These are phyloP conservation scores for Parazoanthus darwini DNA, from an alignment of 92 coral and sea anemone genomes.

Conservation along the genomic window DNA sequence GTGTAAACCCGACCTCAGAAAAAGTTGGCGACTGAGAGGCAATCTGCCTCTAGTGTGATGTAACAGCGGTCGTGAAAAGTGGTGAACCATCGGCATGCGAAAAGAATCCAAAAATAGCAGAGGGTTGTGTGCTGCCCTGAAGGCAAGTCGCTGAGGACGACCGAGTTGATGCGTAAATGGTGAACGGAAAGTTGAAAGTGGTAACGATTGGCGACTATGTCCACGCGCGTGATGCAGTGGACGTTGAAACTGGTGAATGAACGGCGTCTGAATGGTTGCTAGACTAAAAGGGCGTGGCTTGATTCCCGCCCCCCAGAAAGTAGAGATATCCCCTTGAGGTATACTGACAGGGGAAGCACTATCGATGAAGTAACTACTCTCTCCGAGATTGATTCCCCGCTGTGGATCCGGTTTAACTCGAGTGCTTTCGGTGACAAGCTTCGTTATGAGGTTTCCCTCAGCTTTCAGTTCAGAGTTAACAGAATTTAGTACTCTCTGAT, in stretches of 20 bases:
- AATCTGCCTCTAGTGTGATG: not conserved
- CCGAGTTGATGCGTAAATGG: slow-evolving; percentile 5
- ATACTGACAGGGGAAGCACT: slow-evolving; percentile 20
- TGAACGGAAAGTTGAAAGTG: slow-evolving; percentile 5
- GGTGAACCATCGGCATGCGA: slow-evolving; percentile 32
- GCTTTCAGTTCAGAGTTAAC: slow-evolving; percentile 41
- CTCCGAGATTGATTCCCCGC: slow-evolving; percentile 25
- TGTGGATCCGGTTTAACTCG: slow-evolving; percentile 31
- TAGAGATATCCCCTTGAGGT: not conserved
- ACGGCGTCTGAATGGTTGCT: slow-evolving; percentile 18
- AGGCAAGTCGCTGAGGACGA: not conserved
- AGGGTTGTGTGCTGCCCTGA: not conserved
- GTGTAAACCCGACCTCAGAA: slow-evolving; percentile 10
- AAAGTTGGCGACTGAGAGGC: not conserved
- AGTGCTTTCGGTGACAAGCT: slow-evolving; percentile 22
- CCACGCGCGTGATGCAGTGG: not conserved
- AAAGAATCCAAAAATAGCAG: not conserved
- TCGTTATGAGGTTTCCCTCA: slow-evolving; percentile 34
- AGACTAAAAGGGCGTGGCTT: slow-evolving; percentile 11
- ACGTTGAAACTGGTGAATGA: slow-evolving; percentile 26
- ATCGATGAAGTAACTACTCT: slow-evolving; percentile 30
- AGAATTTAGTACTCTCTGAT: slow-evolving; percentile 14
- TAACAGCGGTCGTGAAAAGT: slow-evolving; percentile 8
- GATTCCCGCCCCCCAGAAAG: not conserved
- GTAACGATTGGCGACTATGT: slow-evolving; percentile 13